Conservation (phyloP, 2,113 vertebrate genomes). For the Cyphomyrus discorhynchus region DNA sequence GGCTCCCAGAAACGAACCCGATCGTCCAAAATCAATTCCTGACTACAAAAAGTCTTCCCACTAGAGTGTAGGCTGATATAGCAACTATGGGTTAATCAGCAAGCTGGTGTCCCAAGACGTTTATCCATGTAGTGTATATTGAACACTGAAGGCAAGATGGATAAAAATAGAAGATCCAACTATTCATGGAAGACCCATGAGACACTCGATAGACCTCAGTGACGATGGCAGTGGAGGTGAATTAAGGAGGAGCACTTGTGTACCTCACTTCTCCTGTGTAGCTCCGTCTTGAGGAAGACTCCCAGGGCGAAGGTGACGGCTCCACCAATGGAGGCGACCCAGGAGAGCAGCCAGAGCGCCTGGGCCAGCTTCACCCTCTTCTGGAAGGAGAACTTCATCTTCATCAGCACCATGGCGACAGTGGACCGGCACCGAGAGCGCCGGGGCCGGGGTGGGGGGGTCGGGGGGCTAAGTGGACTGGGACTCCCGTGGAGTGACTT, state of each 20-base stretch:
- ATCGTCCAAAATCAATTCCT: neutral
- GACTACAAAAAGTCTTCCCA: neutral
- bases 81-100: neutral
- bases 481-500: neutral
- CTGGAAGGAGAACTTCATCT: conserved; percentile 69
- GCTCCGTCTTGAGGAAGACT: conserved; percentile 69
- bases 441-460: conserved; percentile 32
- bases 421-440: conserved; percentile 26
- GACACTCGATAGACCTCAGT: neutral
- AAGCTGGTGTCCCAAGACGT: neutral
- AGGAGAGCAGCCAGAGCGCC: conserved; percentile 72
- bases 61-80: neutral
- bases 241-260: neutral
- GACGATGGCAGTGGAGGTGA: neutral
- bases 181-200: neutral
- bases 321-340: conserved; percentile 61
- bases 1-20: neutral
- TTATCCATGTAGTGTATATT: neutral
- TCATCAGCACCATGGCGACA: conserved; percentile 66
- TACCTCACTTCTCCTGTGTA: conserved; percentile 67
- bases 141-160: neutral
- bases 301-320: conserved; percentile 66
- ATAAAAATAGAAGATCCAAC: neutral
- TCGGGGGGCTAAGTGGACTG: neutral
- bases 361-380: conserved; percentile 71